Evolutionary conservation across 2,888 invertebrate genomes (phyloP).

Genomic region (Archips crataeganus): DNA sequence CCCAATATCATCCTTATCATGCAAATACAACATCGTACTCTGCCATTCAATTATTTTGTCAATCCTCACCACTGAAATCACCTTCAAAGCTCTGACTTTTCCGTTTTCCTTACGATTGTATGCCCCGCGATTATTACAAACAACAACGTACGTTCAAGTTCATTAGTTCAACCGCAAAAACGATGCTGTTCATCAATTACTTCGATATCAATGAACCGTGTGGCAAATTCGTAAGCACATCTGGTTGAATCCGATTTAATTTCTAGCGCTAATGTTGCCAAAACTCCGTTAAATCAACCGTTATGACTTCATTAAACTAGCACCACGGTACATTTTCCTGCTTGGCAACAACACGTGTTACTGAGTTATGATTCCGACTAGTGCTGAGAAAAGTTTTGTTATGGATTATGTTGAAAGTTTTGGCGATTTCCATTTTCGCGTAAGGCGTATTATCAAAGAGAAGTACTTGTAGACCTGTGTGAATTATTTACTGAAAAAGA

Average conservation of each 20-base stretch:
- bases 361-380: constrained; percentile 44
- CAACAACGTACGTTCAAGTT: neutral
- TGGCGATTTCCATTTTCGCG: neutral
- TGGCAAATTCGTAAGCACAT: constrained; percentile 22
- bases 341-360: constrained; percentile 45
- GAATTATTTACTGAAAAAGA: neutral
- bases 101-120: neutral
- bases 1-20: too few species aligned
- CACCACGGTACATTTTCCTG: constrained; percentile 47
- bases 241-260: constrained; percentile 49
- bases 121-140: neutral
- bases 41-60: neutral
- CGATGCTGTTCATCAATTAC: constrained; percentile 19
- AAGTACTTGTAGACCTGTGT: neutral
- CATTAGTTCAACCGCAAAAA: constrained; percentile 17
- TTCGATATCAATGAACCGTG: constrained; percentile 19
- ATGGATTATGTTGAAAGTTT: neutral
- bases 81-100: neutral
- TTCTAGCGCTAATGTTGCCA: constrained; percentile 54
- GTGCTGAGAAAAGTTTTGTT: constrained; percentile 28
- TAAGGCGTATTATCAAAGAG: too few species aligned
- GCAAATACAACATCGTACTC: neutral
- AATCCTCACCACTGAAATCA: neutral
- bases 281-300: constrained; percentile 64
- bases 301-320: constrained; percentile 73